phyloP scores from a whole-genome alignment of 2,888 invertebrate genomes.

The Rhogogaster chlorosoma region DNA sequence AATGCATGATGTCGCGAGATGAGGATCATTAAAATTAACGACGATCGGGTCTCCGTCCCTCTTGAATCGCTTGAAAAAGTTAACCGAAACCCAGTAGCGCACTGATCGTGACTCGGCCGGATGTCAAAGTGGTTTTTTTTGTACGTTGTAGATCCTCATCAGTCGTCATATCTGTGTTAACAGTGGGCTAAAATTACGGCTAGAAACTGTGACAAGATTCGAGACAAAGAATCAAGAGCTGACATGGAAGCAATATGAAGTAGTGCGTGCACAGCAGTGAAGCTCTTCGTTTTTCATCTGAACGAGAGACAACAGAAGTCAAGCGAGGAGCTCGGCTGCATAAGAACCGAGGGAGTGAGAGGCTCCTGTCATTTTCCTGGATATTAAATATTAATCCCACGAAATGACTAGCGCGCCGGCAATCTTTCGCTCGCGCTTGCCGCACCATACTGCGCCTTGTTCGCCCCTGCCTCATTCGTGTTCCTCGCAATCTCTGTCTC shows the following conservation, averaged over 20 bases:
- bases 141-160: not conserved
- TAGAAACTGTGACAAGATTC: not conserved
- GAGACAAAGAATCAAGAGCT: constrained; percentile 29
- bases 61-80: not conserved
- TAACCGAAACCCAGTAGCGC: not conserved
- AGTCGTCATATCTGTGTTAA: not conserved
- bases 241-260: constrained; percentile 43
- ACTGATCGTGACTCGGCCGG: not conserved
- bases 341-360: constrained; percentile 47
- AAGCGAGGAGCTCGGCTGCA: constrained; percentile 7
- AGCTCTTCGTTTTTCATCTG: constrained; percentile 38
- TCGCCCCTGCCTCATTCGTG: constrained; percentile 63
- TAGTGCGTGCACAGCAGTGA: constrained; percentile 40
- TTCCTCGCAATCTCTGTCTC: constrained; percentile 69
- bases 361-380: constrained; percentile 63
- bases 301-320: constrained; percentile 35
- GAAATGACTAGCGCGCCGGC: constrained; percentile 73
- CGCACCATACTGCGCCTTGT: constrained; percentile 59
- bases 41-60: not conserved
- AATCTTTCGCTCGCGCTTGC: constrained; percentile 64
- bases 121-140: constrained; percentile 3
- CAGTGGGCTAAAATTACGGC: not conserved
- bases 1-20: constrained; percentile 8
- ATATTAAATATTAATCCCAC: constrained; percentile 77
- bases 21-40: constrained; percentile 21